Base-by-base conservation (phyloP, 2,888 invertebrate genomes). In the Pycnomerus fuliginosus region DNA sequence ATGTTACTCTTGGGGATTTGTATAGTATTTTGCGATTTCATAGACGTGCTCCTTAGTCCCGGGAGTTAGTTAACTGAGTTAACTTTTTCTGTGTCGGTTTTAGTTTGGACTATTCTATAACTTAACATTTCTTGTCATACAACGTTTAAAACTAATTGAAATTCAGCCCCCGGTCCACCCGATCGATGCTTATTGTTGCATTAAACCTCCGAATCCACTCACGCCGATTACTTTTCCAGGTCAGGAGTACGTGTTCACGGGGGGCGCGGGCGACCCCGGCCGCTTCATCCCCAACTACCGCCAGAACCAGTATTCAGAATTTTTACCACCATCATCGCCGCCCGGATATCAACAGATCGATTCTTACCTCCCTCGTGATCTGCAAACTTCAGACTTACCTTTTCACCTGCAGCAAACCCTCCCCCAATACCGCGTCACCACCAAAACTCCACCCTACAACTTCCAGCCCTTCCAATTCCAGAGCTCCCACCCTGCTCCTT, bases 381-480 rank as follows among this genome's bases (percentile, higher is more conserved):
- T 72, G 16, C 69, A 73, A 55, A 72, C 72, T 2, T 72, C 71
- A 3, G 71, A 73, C 44, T 44, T 72, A 38, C 68, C 73, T 23
- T 45, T 59, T 14, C 68, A 72, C 55, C 56, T 73, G 36, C 70
- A 71, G 48, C 65, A 70, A 50, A 69, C 69, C 28, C 56, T 74
- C 37, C 72, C 70, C 14, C 72, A 72, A 48, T 72, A 71, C 51
- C 61, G 68, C 41, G 61, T 64, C 40, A 58, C 78, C 53, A 77
- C 75, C 64, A 78, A 74, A 65, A 40, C 10, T 20, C 41, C 69
- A 71, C 31, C 41, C 3, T 38, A 60, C 71, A 73, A 53, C 74
- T 71, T 27, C 20, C 43, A 32, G 29, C 38, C 14, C 27, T 41
- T 50, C 10, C 49, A 37, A 12, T 7, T 15, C 14, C 39, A 27